Conservation (phyloP, 2,113 vertebrate species). For the Sardina pilchardus region DNA sequence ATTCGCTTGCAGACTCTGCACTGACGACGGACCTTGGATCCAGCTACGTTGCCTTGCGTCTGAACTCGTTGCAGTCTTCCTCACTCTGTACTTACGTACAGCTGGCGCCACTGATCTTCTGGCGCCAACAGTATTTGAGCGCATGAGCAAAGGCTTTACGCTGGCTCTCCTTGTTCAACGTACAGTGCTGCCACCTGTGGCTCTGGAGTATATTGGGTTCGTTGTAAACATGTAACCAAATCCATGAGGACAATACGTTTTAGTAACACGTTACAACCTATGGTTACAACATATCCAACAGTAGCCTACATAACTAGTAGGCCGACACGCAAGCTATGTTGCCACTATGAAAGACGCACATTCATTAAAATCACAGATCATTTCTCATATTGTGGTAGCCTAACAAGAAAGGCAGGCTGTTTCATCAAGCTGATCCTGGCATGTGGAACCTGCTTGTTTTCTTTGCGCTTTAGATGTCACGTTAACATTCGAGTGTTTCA, state of each 20-base stretch:
- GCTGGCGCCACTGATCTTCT: conserved; percentile 75
- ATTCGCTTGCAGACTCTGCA: not conserved
- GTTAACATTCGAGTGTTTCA: not conserved
- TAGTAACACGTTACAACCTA: not conserved
- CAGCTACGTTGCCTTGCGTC: conserved; percentile 49
- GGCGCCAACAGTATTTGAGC: conserved; percentile 73
- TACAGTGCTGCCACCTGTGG: conserved; percentile 11
- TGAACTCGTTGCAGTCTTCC: conserved; percentile 53
- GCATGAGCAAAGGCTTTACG: conserved; percentile 65
- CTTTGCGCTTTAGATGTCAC: not conserved
- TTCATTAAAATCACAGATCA: not conserved
- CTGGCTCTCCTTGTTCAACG: conserved; percentile 8
- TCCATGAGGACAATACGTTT: not conserved
- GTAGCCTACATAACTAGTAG: not conserved
- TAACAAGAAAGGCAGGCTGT: not conserved
- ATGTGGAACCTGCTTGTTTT: not conserved
- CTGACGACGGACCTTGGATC: conserved; percentile 9
- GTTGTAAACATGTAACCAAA: not conserved
- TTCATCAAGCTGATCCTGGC: not conserved
- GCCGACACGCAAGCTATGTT: too few relatives aligned
- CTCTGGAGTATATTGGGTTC: not conserved
- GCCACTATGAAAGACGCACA: not conserved
- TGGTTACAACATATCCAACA: not conserved
- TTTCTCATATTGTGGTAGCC: not conserved
- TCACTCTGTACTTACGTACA: conserved; percentile 50